Evolutionary conservation across 2,797 vertebrate species (phyloP).

Genomic region (Sebastes jordani): DNA sequence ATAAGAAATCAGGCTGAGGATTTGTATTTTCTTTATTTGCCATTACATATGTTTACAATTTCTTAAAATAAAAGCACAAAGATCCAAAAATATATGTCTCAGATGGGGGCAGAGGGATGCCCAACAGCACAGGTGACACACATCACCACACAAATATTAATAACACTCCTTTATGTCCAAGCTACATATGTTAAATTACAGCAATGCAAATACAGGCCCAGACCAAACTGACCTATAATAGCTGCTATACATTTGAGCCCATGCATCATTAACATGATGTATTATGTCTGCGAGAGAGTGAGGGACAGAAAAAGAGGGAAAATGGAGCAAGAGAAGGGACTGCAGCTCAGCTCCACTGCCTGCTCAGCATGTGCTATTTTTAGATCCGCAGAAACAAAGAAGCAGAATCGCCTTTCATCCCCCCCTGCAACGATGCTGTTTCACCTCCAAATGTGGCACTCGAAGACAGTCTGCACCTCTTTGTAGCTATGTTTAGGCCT

Average conservation of each 20-base stretch:
- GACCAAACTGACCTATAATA: neutral
- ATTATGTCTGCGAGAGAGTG: neutral
- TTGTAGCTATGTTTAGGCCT: constrained; percentile 56
- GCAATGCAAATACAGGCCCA: neutral
- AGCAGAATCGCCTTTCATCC: constrained; percentile 67
- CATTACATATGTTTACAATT: neutral
- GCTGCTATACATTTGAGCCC: neutral
- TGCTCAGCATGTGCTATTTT: constrained; percentile 78
- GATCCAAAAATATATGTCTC: neutral
- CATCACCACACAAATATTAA: neutral
- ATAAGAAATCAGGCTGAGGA: neutral
- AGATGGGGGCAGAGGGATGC: neutral
- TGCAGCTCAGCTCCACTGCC: constrained; percentile 62
- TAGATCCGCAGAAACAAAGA: constrained; percentile 70
- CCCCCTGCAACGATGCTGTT: constrained; percentile 44
- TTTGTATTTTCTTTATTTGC: neutral
- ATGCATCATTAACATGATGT: constrained; percentile 17
- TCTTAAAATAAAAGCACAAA: neutral
- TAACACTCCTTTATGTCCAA: neutral
- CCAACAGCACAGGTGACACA: neutral
- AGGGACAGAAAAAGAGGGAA: constrained; percentile 28
- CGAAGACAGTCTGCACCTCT: constrained; percentile 40
- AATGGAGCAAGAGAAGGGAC: constrained; percentile 41
- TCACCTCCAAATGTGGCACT: constrained; percentile 59
- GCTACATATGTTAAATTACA: neutral